Conservation (phyloP, 2,888 invertebrate genomes). For the Lysandra bellargus region DNA sequence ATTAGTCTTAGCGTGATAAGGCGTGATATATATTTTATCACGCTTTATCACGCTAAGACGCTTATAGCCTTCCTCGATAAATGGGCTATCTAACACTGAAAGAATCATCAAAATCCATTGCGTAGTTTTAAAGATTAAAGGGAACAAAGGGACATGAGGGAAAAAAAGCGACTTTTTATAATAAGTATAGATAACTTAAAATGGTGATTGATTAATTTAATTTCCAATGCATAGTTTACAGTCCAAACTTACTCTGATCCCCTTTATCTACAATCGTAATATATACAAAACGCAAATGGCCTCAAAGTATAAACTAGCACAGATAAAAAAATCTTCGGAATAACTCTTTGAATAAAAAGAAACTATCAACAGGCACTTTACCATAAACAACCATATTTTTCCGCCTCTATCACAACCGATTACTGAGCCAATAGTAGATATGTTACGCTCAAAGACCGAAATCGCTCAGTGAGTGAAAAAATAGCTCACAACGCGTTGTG, state of each 20-base stretch:
- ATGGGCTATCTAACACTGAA: too few relatives aligned
- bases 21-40: too few relatives aligned
- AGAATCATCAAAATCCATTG: too few relatives aligned
- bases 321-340: constrained; percentile 16
- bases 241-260: neutral
- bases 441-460: too few relatives aligned
- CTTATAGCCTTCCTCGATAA: too few relatives aligned
- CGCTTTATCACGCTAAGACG: too few relatives aligned
- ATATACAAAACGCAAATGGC: constrained; percentile 14
- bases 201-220: neutral
- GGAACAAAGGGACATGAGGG: too few relatives aligned
- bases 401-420: constrained; percentile 71
- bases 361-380: constrained; percentile 58
- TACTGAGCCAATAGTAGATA: constrained; percentile 57
- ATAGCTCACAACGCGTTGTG: too few relatives aligned
- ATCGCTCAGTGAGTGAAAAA: too few relatives aligned
- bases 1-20: too few relatives aligned
- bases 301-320: constrained; percentile 14
- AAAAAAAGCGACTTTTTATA: too few relatives aligned
- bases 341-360: constrained; percentile 21
- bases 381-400: constrained; percentile 50
- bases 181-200: neutral
- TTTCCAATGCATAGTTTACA: neutral
- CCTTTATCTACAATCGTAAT: neutral
- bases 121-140: too few relatives aligned